Evolutionary conservation across 2,888 invertebrate species (phyloP), one percentile per base, ranked within the genome.

Genomic region (Oxyscelio sp.): DNA sequence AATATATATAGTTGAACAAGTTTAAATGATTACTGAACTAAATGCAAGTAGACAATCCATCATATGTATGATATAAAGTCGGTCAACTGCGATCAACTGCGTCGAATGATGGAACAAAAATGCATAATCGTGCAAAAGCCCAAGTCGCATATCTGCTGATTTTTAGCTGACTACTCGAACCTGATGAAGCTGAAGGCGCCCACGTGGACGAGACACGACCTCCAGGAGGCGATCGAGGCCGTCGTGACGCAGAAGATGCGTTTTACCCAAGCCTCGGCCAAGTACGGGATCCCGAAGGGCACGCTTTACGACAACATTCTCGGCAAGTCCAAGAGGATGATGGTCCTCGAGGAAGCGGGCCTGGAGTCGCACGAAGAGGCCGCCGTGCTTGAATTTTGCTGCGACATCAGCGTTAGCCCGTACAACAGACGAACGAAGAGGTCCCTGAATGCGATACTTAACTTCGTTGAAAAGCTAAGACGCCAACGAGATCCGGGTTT

Each of bases 241-340:
- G 97, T 97, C 59, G 96, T 97, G 88, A 96, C 96, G 3, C 97
- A 97, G 94, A 95, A 95, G 92, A 96, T 97, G 97, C 96, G 97
- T 81, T 97, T 97, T 94, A 97, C 97, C 4, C 97, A 97, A 93
- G 97, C 97, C 0, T 96, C 97, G 13, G 95, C 96, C 17, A 95
- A 95, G 89, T 97, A 96, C 94, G 96, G 96, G 80, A 97, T 97
- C 92, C 97, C 97, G 0, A 97, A 97, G 93, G 97, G 97, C 68
- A 97, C 97, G 0, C 95, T 97, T 38, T 97, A 97, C 94, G 97
- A 97, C 94, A 97, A 97, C 92, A 97, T 97, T 89, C 94, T 97
- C 85, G 97, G 97, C 4, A 97, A 97, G 94, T 96, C 96, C 8
- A 97, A 97, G 93, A 95, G 97, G 65, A 97, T 97, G 97, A 96